phyloP scores from a whole-genome alignment of 2,797 vertebrate genomes.

The Chromobotia macracanthus region DNA sequence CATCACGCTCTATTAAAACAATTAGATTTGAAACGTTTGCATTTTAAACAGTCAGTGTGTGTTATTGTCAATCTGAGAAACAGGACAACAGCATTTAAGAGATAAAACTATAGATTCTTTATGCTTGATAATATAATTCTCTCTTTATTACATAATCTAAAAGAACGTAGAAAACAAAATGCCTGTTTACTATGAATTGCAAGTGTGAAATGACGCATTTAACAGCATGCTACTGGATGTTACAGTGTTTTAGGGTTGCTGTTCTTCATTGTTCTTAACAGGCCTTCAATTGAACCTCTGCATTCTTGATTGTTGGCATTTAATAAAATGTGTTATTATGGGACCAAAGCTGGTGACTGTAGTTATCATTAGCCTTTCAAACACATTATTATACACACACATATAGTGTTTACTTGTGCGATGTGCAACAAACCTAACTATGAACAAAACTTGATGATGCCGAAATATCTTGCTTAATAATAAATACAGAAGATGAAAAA shows the following conservation, averaged over 20 bases:
- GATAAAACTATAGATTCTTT: slow-evolving; percentile 47
- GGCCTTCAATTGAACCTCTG: slow-evolving; percentile 44
- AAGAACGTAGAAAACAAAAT: slow-evolving; percentile 57
- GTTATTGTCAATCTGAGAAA: slow-evolving; percentile 44
- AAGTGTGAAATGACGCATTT: slow-evolving; percentile 72
- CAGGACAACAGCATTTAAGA: neutral
- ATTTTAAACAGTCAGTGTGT: neutral
- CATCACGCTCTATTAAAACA: neutral
- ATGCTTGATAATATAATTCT: slow-evolving; percentile 53
- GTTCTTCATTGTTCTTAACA: slow-evolving; percentile 29
- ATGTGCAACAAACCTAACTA: neutral
- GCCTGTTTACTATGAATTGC: slow-evolving; percentile 50
- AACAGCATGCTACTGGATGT: slow-evolving; percentile 79
- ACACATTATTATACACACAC: neutral
- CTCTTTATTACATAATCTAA: slow-evolving; percentile 36
- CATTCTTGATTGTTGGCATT: slow-evolving; percentile 80
- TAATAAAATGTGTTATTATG: slow-evolving; percentile 85
- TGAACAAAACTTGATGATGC: neutral
- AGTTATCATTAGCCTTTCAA: neutral
- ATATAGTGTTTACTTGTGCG: neutral
- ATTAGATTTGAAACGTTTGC: neutral
- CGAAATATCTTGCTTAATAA: neutral
- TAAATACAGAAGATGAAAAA: slow-evolving; percentile 34
- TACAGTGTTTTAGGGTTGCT: slow-evolving; percentile 7
- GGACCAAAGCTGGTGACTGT: slow-evolving; percentile 69